phyloP scores from a whole-genome alignment of 2,797 vertebrate species.

The Acrossocheilus fasciatus region DNA sequence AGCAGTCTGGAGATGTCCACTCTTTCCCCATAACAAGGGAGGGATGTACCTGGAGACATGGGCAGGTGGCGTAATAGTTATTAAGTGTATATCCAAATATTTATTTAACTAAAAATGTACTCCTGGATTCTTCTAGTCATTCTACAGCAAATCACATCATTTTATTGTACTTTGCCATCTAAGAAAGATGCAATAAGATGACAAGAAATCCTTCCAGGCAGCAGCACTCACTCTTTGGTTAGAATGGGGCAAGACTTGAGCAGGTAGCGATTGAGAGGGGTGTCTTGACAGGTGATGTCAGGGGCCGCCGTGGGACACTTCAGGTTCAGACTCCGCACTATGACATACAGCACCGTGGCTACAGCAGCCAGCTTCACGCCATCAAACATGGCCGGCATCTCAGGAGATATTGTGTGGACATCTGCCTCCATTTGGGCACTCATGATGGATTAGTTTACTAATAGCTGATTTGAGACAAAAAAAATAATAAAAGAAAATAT shows the following conservation, averaged over 20 bases:
- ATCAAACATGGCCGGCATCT: constrained; percentile 93
- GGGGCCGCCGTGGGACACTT: constrained; percentile 89
- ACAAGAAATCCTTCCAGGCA: background rate
- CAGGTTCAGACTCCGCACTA: constrained; percentile 93
- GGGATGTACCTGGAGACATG: constrained; percentile 88
- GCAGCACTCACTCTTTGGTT: constrained; percentile 91
- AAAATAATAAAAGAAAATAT: background rate
- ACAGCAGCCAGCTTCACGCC: constrained; percentile 93
- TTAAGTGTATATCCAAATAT: background rate
- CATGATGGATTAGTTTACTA: constrained; percentile 61
- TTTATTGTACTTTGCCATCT: background rate
- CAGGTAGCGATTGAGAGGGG: constrained; percentile 87
- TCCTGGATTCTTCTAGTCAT: background rate
- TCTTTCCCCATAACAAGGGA: constrained; percentile 95
- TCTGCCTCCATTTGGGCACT: constrained; percentile 53
- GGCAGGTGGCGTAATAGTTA: background rate
- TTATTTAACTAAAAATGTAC: background rate
- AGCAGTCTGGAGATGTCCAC: constrained; percentile 93
- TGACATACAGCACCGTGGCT: constrained; percentile 89
- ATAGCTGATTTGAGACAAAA: background rate
- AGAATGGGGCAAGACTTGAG: constrained; percentile 91
- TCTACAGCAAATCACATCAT: background rate
- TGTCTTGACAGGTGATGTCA: constrained; percentile 86
- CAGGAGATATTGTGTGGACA: constrained; percentile 65
- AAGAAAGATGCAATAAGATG: background rate